Percentiles rank a stretch among this genome's conserved stretches.
phyloP scores from a whole-genome alignment of 2,888 invertebrate genomes.

The Cetonia aurata region DNA sequence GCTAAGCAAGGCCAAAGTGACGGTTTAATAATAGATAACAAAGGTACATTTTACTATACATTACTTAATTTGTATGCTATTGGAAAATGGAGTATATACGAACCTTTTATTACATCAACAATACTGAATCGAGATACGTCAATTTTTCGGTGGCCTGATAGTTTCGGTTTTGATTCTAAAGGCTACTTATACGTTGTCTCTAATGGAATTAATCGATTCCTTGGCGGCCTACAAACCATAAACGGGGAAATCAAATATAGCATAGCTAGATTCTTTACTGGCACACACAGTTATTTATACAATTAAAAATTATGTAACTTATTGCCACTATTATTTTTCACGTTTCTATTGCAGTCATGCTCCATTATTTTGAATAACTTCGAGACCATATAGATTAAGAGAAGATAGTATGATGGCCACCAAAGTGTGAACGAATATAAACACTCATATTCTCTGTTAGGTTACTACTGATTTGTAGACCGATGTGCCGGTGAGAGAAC shows the following conservation, averaged over 20 bases:
- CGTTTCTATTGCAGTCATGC: too few species aligned
- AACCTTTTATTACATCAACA: slow-evolving; percentile 69
- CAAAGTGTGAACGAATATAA: too few species aligned
- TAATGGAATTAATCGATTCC: slow-evolving; percentile 69
- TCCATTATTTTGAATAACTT: too few species aligned
- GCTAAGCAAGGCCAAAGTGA: slow-evolving; percentile 75
- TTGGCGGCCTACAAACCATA: slow-evolving; percentile 54
- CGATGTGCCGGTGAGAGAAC: too few species aligned
- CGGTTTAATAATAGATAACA: slow-evolving; percentile 78
- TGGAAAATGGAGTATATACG: slow-evolving; percentile 75
- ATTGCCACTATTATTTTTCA: too few species aligned
- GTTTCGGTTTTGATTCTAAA: slow-evolving; percentile 74
- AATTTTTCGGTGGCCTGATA: slow-evolving; percentile 77
- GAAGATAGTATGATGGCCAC: too few species aligned
- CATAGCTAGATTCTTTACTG: slow-evolving; percentile 71
- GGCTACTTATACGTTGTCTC: slow-evolving; percentile 70
- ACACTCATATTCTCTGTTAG: too few species aligned
- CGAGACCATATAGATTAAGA: too few species aligned
- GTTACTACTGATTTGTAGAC: too few species aligned
- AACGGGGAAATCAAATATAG: slow-evolving; percentile 72
- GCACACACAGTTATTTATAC: slow-evolving; percentile 74
- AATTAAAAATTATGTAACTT: slow-evolving; percentile 13
- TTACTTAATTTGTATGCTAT: slow-evolving; percentile 77
- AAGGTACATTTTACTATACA: slow-evolving; percentile 76
- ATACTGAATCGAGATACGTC: slow-evolving; percentile 75